Evolutionary conservation across 2,888 invertebrate species (phyloP), one percentile per base, ranked within the genome.

Genomic region (Dione juno): DNA sequence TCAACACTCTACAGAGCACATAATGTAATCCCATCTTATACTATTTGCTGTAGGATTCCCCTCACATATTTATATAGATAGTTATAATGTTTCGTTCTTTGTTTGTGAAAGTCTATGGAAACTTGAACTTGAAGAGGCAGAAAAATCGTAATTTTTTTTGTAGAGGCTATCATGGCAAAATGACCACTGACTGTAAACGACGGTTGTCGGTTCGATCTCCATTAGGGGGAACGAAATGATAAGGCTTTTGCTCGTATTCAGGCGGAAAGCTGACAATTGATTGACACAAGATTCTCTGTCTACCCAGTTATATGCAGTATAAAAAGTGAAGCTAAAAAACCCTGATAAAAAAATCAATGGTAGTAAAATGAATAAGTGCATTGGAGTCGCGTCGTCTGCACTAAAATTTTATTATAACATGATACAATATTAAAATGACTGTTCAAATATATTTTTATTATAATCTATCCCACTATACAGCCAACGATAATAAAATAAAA

Each of bases 1-100:
- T 61, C 16, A 61, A 28, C 61, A 52, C 59, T 59, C 59, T 16
- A 50, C 50, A 21, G 28, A 52, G 52, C 48, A 57, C 66, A 54
- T 28, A 57, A 57, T 57, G 37, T 57, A 57, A 57, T 37, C 54
- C 54, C 37, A 16, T 57, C 54, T 57, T 57, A 57, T 57, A 57
- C 54, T 57, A 57, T 57, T 57, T 57, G 37, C n/a, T 37, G 3
- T 1, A 57, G 5, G 13, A 37, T 57, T 37, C 16, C 16, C 54
- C 11, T 16, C 6, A 6, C n/a, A 37, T 11, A 57, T 57, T 54
- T 54, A 9, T 54, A 9, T 10, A 37, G 10, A 57, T n/a, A n/a
- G n/a, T n/a, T n/a, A n/a, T n/a, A n/a, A n/a, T n/a, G n/a, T n/a
- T n/a, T n/a, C n/a, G n/a, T n/a, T n/a, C n/a, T n/a, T n/a, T n/a